A percentile compares a stretch with the other conserved stretches of the same genome.
Conservation (phyloP, 1,140 invertebrate genomes). For the Magallana gigas region DNA sequence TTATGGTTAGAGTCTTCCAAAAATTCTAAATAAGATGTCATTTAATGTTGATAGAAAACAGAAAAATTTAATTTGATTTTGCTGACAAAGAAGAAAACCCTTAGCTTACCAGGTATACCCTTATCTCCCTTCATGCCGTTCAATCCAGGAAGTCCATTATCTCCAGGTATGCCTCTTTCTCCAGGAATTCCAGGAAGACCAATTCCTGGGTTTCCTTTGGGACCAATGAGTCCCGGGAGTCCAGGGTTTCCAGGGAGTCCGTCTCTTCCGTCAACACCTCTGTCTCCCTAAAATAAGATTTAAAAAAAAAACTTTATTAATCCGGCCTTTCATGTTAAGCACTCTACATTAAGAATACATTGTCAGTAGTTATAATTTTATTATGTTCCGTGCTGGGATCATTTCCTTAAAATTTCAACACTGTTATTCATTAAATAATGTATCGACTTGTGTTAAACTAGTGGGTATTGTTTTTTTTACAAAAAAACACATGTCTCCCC, state of each 20-base stretch:
- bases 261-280: background rate
- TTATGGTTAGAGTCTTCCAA: too few relatives aligned
- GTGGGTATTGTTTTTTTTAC: too few relatives aligned
- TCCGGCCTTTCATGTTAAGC: background rate
- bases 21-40: too few relatives aligned
- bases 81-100: too few relatives aligned
- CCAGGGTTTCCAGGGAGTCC: conserved; percentile 52
- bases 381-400: background rate
- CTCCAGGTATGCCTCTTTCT: conserved; percentile 47
- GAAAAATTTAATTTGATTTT: too few relatives aligned
- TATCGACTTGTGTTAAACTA: too few relatives aligned
- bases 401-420: too few relatives aligned
- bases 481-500: too few relatives aligned
- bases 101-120: conserved; percentile 55
- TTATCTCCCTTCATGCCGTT: conserved; percentile 65
- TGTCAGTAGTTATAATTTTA: background rate
- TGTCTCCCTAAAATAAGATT: background rate
- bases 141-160: conserved; percentile 61
- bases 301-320: background rate
- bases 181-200: conserved; percentile 53
- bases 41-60: too few relatives aligned
- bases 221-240: conserved; percentile 52
- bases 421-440: too few relatives aligned
- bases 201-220: conserved; percentile 37
- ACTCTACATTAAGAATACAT: background rate